Evolutionary conservation across 2,888 invertebrate genomes (phyloP), one percentile per base, ranked within the genome.

Genomic region (Artemia sinica): DNA sequence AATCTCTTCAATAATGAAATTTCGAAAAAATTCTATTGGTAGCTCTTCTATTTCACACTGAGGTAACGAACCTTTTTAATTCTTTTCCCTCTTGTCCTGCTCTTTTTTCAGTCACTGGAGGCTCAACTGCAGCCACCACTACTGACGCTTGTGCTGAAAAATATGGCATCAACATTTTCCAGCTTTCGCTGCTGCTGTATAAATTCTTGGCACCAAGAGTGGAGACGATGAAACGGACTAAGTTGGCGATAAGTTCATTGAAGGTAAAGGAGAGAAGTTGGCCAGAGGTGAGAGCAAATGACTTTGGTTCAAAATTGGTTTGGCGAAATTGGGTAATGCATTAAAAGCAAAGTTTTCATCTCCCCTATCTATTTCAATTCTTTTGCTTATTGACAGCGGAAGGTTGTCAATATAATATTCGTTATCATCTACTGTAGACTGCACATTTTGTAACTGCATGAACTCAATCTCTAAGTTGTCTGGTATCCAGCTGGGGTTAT

Each of bases 1-100:
- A 51, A 51, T 51, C 52, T 51, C n/a, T 51, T 51, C 52, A n/a
- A n/a, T n/a, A 51, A 51, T 51, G 52, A 51, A 51, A 11, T 51
- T 51, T 51, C 11, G 52, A n/a, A 51, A 51, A 11, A 51, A n/a
- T n/a, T 51, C 52, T 51, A 51, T 51, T n/a, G 52, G 52, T 51
- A 51, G n/a, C 52, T 51, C 52, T 11, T 11, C 52, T 51, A 11
- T n/a, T 51, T 51, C 52, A n/a, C n/a, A n/a, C 52, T 51, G 58
- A 2, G 3, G 3, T 14, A 58, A 58, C 13, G 58, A 58, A 13
- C 58, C 58, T 58, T 58, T 58, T 14, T n/a, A 51, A n/a, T 11
- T 51, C 11, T 11, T n/a, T 11, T 51, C 52, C n/a, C n/a, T 51
- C n/a, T 51, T n/a, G 11, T 51, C 11, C 11, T 51, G 52, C n/a